These are phyloP conservation scores for Dioctria linearis DNA, from an alignment of 2,888 invertebrate species.

Conservation along the genomic window DNA sequence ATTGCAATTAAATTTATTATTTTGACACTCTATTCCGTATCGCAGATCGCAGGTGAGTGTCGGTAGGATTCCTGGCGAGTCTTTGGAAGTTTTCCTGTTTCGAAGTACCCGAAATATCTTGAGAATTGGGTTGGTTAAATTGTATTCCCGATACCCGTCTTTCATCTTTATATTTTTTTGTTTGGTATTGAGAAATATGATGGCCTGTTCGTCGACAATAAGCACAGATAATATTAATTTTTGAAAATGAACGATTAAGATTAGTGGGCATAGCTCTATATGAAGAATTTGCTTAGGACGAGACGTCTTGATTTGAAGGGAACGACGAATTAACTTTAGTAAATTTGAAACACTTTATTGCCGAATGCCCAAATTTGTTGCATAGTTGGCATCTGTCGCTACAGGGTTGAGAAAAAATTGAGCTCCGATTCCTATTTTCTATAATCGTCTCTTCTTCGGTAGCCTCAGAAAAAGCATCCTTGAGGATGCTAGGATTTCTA, in stretches of 20 bases:
- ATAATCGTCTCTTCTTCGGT: too few species aligned
- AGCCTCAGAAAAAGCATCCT: too few species aligned
- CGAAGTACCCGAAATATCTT: background rate
- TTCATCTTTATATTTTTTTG: slow-evolving; percentile 1
- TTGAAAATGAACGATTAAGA: too few species aligned
- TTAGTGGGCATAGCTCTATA: too few species aligned
- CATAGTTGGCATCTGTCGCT: background rate
- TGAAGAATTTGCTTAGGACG: too few species aligned
- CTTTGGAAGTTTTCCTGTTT: slow-evolving; percentile 4
- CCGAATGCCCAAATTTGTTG: background rate
- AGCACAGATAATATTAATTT: background rate
- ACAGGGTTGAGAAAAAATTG: too few species aligned
- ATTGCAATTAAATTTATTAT: background rate
- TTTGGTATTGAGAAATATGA: background rate
- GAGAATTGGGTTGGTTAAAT: too few species aligned
- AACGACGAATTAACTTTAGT: background rate
- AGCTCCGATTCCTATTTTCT: too few species aligned
- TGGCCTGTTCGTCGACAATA: background rate
- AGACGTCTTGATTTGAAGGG: background rate
- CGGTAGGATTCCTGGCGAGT: background rate
- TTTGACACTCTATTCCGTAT: slow-evolving; percentile 12
- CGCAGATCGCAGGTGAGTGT: slow-evolving; percentile 16
- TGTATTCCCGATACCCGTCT: background rate
- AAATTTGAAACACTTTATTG: background rate
- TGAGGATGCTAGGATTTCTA: too few species aligned